phyloP scores from a whole-genome alignment of 2,888 invertebrate genomes.

The Phania funesta region DNA sequence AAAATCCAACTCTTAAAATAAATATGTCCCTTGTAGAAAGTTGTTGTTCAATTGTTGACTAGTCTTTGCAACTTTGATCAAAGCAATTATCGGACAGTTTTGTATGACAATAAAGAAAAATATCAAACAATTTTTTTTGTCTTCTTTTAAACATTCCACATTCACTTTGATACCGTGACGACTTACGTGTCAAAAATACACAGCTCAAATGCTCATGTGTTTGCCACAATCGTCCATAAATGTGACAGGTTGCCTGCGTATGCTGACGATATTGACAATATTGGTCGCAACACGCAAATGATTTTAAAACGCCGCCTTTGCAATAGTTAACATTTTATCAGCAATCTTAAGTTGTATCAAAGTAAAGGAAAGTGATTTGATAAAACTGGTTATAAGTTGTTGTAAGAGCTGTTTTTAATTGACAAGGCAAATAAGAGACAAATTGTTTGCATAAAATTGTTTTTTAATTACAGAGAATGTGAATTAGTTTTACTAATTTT shows the following conservation, averaged over 20 bases:
- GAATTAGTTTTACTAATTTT: too few relatives aligned
- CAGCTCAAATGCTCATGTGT: constrained; percentile 34
- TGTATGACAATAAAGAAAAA: constrained; percentile 22
- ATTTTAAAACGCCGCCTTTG: constrained; percentile 31
- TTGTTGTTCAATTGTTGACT: constrained; percentile 2
- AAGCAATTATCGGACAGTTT: constrained; percentile 18
- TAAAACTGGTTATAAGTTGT: not conserved
- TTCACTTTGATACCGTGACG: not conserved
- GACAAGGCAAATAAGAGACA: too few relatives aligned
- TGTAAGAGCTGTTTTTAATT: too few relatives aligned
- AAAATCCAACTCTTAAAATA: not conserved
- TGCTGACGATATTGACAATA: constrained; percentile 46
- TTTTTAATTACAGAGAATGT: too few relatives aligned
- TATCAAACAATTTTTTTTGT: constrained; percentile 9
- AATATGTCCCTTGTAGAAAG: constrained; percentile 17
- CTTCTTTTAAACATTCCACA: not conserved
- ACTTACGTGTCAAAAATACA: constrained; percentile 38
- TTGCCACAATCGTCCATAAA: constrained; percentile 44
- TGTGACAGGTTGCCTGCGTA: constrained; percentile 50
- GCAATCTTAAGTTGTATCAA: constrained; percentile 28
- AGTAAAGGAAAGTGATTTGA: constrained; percentile 16
- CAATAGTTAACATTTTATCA: constrained; percentile 27
- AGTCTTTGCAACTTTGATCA: constrained; percentile 19
- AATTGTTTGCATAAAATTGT: too few relatives aligned
- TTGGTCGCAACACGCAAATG: constrained; percentile 47